Conservation (phyloP, 2,797 vertebrate genomes). For the Caiman crocodilus region DNA sequence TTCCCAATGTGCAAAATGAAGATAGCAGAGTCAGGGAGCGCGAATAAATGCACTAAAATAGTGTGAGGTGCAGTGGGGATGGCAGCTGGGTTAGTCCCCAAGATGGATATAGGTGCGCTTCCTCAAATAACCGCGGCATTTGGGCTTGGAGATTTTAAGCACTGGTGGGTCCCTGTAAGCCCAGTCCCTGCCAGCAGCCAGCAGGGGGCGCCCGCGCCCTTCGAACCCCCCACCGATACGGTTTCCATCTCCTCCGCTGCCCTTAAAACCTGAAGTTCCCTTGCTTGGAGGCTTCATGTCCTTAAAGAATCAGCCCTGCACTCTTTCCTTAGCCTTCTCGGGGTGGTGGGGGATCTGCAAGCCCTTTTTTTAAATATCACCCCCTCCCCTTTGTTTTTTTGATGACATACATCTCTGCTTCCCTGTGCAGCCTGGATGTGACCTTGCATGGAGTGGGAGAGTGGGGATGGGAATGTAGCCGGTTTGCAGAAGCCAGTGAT, state of each 20-base stretch:
- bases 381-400: not conserved
- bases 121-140: too few species aligned
- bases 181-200: not conserved
- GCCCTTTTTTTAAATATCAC: too few species aligned
- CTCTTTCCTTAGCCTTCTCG: not conserved
- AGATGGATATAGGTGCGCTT: too few species aligned
- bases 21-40: fast-evolving
- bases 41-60: not conserved
- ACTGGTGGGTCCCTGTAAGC: too few species aligned
- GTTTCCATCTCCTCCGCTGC: not conserved
- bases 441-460: not conserved
- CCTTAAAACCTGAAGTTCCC: not conserved
- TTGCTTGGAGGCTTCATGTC: not conserved
- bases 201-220: not conserved
- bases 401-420: not conserved
- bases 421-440: fast-evolving
- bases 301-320: not conserved
- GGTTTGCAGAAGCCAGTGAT: not conserved
- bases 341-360: not conserved
- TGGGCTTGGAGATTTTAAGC: too few species aligned
- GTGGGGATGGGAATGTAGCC: not conserved
- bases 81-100: too few species aligned
- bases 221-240: not conserved
- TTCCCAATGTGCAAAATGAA: not conserved
- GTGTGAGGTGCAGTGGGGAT: not conserved